phyloP scores from a whole-genome alignment of 2,888 invertebrate genomes.

The Chymomyza fuscimana region DNA sequence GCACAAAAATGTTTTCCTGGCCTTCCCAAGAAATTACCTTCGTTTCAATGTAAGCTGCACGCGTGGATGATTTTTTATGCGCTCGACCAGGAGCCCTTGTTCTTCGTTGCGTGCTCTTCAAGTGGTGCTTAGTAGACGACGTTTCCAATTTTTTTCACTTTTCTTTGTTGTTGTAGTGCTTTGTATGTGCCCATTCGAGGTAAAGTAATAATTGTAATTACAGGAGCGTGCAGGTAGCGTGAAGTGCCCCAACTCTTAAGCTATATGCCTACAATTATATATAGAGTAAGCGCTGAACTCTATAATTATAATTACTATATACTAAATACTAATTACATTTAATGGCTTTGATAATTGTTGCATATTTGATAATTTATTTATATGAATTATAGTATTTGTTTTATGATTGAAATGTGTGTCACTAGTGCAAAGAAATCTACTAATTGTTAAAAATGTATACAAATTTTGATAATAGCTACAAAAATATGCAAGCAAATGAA shows the following conservation, averaged over 20 bases:
- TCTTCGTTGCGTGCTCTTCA: conserved; percentile 49
- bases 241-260: not conserved
- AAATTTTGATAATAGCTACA: not conserved
- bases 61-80: conserved; percentile 2
- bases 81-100: not conserved
- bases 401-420: conserved; percentile 81
- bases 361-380: conserved; percentile 43
- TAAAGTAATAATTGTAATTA: conserved; percentile 65
- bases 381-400: conserved; percentile 64
- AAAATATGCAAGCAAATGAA: conserved; percentile 24
- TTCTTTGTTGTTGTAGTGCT: conserved; percentile 12
- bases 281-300: not conserved
- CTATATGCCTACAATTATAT: not conserved
- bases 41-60: not conserved
- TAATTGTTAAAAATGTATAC: not conserved
- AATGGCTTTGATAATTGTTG: conserved; percentile 12
- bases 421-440: conserved; percentile 60
- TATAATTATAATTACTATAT: conserved; percentile 38
- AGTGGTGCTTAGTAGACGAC: conserved; percentile 38
- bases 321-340: conserved; percentile 3
- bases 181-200: not conserved
- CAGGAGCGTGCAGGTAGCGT: conserved; percentile 20
- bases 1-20: not conserved
- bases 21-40: not conserved
- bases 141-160: not conserved